phyloP scores from a whole-genome alignment of 2,797 vertebrate genomes.

The Mormyrus proboscirostris region DNA sequence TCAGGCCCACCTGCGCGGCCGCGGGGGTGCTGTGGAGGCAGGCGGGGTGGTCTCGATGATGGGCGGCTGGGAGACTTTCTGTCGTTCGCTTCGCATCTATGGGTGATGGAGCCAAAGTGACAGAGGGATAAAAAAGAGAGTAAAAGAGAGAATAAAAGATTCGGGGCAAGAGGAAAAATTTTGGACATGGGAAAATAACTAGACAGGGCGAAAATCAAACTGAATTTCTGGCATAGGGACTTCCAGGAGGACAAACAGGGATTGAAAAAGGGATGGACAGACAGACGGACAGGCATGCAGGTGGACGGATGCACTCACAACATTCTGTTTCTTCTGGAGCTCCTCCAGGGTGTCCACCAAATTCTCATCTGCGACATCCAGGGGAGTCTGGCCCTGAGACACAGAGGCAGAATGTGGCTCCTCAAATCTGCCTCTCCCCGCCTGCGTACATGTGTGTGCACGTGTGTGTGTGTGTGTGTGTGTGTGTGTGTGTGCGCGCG shows the following conservation, averaged over 20 bases:
- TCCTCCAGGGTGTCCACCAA: conserved; percentile 67
- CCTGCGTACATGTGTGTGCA: too few relatives aligned
- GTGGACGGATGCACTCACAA: conserved; percentile 46
- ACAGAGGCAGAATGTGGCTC: conserved; percentile 38
- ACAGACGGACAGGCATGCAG: neutral
- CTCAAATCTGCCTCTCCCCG: neutral
- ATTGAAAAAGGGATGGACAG: neutral
- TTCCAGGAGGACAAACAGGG: neutral
- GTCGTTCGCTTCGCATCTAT: conserved; percentile 68
- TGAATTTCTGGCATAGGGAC: neutral
- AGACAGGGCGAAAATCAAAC: neutral
- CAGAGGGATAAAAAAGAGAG: neutral
- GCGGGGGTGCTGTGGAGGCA: conserved; percentile 59
- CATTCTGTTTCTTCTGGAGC: conserved; percentile 74
- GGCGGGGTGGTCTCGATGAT: conserved; percentile 65
- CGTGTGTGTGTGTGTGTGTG: neutral
- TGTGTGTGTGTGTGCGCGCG: neutral
- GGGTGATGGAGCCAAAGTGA: neutral
- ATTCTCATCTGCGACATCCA: conserved; percentile 73
- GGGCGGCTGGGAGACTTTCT: conserved; percentile 58
- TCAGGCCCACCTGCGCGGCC: conserved; percentile 63
- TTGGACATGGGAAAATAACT: neutral
- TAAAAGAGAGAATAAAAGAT: neutral
- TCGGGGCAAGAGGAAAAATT: neutral
- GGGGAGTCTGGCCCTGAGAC: conserved; percentile 68